Percentiles rank a stretch among this genome's conserved stretches.
Conservation (phyloP, 2,113 vertebrate genomes). For the Patagioenas fasciata region DNA sequence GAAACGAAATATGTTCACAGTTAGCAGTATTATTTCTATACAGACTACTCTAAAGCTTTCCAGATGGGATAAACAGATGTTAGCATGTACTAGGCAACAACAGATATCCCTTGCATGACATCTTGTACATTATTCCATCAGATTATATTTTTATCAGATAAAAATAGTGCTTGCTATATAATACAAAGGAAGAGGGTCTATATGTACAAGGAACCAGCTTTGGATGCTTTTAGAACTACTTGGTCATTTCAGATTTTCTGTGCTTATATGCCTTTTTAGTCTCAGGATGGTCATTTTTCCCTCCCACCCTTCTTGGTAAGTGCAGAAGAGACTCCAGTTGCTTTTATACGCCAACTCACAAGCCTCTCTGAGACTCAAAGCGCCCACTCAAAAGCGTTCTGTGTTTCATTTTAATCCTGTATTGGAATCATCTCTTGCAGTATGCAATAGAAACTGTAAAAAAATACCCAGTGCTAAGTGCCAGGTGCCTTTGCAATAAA, state of each 20-base stretch:
- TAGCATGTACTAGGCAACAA: neutral
- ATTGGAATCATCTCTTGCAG: neutral
- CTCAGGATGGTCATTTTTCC: neutral
- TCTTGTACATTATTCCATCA: neutral
- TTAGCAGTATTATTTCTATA: neutral
- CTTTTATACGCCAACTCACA: fast-evolving
- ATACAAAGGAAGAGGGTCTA: neutral
- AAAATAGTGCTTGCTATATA: conserved; percentile 10
- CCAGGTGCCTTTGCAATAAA: neutral
- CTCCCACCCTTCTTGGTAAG: neutral
- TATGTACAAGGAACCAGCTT: neutral
- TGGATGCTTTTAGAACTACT: neutral
- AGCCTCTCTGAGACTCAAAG: neutral
- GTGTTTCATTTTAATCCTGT: neutral
- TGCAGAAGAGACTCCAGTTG: neutral
- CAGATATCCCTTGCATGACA: conserved; percentile 5
- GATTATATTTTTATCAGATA: conserved; percentile 13
- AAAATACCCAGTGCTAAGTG: neutral
- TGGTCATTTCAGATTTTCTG: neutral
- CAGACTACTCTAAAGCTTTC: conserved; percentile 26
- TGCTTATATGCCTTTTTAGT: neutral
- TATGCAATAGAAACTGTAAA: neutral
- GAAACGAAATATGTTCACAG: conserved; percentile 30
- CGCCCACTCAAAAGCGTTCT: neutral
- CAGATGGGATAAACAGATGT: conserved; percentile 50